Evolutionary conservation across 2,797 vertebrate species (phyloP).

Genomic region (Labeo calbasu): DNA sequence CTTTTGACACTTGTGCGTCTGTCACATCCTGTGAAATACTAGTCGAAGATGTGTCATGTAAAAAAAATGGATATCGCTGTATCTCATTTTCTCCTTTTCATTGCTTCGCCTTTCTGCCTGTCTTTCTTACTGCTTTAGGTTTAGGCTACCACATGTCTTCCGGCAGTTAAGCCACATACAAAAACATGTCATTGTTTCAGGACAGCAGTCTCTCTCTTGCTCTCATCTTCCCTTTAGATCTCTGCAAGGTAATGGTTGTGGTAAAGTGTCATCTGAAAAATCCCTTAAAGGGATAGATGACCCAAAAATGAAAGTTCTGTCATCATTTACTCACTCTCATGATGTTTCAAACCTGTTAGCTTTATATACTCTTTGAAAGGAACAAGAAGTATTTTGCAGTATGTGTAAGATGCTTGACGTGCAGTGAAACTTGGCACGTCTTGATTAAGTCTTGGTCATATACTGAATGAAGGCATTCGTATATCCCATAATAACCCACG

Average conservation of each 20-base stretch:
- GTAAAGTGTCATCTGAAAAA: neutral
- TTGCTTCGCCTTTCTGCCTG: neutral
- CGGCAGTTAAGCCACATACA: slow-evolving; percentile 62
- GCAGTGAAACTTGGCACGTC: neutral
- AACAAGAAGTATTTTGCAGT: neutral
- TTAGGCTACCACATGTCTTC: slow-evolving; percentile 65
- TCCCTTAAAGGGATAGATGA: neutral
- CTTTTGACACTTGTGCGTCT: neutral
- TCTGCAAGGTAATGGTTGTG: neutral
- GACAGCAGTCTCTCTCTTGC: neutral
- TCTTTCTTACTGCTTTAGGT: slow-evolving; percentile 44
- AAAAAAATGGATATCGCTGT: neutral
- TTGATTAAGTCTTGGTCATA: neutral
- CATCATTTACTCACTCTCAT: neutral
- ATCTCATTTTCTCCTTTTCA: slow-evolving; percentile 38
- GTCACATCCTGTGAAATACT: neutral
- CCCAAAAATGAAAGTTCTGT: neutral
- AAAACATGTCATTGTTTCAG: slow-evolving; percentile 37
- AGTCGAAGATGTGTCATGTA: neutral
- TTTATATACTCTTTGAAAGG: neutral
- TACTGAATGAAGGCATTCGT: neutral
- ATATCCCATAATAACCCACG: neutral
- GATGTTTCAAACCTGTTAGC: neutral
- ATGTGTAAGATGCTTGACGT: neutral
- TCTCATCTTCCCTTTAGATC: neutral